phyloP scores from a whole-genome alignment of 2,113 vertebrate genomes.

The Nicator chloris region DNA sequence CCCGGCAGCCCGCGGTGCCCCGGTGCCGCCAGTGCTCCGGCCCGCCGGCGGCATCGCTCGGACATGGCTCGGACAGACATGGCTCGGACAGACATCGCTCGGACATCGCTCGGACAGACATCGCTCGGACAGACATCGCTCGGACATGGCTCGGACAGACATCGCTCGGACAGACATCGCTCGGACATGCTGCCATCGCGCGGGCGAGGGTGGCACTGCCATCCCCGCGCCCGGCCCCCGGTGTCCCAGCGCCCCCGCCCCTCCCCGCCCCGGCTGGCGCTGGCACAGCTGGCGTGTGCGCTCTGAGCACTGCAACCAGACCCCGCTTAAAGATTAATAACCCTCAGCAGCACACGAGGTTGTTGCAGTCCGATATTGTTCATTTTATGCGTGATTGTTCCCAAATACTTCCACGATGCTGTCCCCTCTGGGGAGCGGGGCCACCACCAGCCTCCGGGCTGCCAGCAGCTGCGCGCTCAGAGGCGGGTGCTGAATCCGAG shows the following conservation, averaged over 20 bases:
- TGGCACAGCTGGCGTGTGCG: background rate
- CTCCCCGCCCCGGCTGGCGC: background rate
- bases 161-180: background rate
- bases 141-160: no score
- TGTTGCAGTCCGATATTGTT: background rate
- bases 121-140: background rate
- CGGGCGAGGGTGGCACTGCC: background rate
- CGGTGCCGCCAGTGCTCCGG: accelerated
- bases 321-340: background rate
- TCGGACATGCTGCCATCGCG: conserved; percentile 4
- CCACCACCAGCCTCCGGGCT: background rate
- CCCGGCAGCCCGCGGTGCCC: no score
- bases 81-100: background rate
- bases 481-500: background rate
- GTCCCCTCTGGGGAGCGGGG: background rate
- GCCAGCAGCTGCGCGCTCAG: background rate
- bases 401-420: background rate
- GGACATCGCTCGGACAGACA: background rate
- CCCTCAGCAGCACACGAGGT: background rate
- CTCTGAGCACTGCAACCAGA: background rate
- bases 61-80: background rate
- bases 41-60: background rate
- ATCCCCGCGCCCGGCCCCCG: accelerated
- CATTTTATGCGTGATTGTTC: accelerated
- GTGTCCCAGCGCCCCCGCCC: background rate